Percentiles rank a stretch among this genome's conserved stretches.
These are phyloP conservation scores for Pogona vitticeps DNA, from an alignment of 2,113 vertebrate genomes.

Conservation along the genomic window DNA sequence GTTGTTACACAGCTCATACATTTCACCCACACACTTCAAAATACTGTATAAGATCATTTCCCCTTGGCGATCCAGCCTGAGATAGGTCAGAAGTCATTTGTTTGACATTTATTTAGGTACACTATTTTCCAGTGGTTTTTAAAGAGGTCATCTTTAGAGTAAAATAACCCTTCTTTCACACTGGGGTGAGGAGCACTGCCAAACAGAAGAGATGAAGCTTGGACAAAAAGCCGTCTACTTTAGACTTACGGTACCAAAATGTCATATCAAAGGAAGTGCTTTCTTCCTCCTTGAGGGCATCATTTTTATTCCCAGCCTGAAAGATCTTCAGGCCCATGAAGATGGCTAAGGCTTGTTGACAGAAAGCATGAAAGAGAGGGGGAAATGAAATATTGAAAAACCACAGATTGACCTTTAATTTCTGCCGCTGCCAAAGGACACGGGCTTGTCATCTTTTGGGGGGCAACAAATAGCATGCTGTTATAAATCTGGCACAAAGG, in stretches of 20 bases:
- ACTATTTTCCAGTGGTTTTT: not conserved
- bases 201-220: constrained; percentile 12
- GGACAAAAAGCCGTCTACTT: not conserved
- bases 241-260: not conserved
- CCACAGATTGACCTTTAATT: not conserved
- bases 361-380: not conserved
- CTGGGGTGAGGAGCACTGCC: not conserved
- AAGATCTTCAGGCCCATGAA: not conserved
- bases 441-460: not conserved
- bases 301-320: not conserved
- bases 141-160: not conserved
- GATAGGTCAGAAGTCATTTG: not conserved
- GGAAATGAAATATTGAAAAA: constrained; percentile 4
- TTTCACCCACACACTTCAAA: not conserved
- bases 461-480: not conserved
- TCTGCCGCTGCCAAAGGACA: constrained; percentile 26
- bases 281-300: not conserved
- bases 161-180: not conserved
- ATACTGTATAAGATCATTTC: not conserved
- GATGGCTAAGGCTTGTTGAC: not conserved
- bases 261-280: not conserved
- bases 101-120: not conserved
- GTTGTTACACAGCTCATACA: too few relatives aligned
- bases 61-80: not conserved
- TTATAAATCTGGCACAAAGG: constrained; percentile 7